These are phyloP conservation scores for Pseudeuparius sepicola DNA, from an alignment of 2,888 invertebrate genomes.

Conservation along the genomic window DNA sequence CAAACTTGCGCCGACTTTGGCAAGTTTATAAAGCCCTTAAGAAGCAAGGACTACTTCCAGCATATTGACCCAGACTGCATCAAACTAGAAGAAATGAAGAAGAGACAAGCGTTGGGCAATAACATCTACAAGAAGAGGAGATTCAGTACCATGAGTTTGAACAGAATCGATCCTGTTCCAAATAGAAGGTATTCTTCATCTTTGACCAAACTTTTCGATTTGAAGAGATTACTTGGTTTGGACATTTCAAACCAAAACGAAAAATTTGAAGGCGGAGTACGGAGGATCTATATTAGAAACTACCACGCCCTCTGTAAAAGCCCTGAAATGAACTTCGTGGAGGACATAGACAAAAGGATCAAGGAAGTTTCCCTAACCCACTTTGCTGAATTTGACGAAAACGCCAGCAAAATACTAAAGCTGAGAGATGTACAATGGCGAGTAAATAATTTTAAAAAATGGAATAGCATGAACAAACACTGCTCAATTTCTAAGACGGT, in stretches of 20 bases:
- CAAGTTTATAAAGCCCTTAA: slow-evolving; percentile 20
- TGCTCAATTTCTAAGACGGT: slow-evolving; percentile 8
- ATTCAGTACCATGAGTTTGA: too few species aligned
- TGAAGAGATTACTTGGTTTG: too few species aligned
- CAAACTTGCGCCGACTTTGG: slow-evolving; percentile 25
- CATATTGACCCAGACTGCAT: slow-evolving; percentile 19
- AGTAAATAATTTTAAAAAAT: slow-evolving; percentile 20
- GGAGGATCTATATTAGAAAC: slow-evolving; percentile 14
- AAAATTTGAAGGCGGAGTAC: background rate
- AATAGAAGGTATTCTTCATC: too few species aligned
- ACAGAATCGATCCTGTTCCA: too few species aligned
- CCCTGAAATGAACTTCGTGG: slow-evolving; percentile 13
- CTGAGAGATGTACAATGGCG: slow-evolving; percentile 20
- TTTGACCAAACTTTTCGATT: too few species aligned
- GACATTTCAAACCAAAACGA: too few species aligned
- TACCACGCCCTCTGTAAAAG: slow-evolving; percentile 19
- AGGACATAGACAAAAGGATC: slow-evolving; percentile 9
- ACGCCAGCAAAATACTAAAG: slow-evolving; percentile 13
- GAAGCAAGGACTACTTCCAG: slow-evolving; percentile 19
- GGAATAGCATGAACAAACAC: slow-evolving; percentile 18
- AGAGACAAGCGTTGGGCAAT: slow-evolving; percentile 20
- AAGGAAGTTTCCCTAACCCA: slow-evolving; percentile 13
- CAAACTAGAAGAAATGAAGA: slow-evolving; percentile 19
- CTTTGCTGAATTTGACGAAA: slow-evolving; percentile 15
- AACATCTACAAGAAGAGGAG: too few species aligned